phyloP scores from a whole-genome alignment of 53 echinoderm and acorn worm genomes.

The Echinometra lucunter region DNA sequence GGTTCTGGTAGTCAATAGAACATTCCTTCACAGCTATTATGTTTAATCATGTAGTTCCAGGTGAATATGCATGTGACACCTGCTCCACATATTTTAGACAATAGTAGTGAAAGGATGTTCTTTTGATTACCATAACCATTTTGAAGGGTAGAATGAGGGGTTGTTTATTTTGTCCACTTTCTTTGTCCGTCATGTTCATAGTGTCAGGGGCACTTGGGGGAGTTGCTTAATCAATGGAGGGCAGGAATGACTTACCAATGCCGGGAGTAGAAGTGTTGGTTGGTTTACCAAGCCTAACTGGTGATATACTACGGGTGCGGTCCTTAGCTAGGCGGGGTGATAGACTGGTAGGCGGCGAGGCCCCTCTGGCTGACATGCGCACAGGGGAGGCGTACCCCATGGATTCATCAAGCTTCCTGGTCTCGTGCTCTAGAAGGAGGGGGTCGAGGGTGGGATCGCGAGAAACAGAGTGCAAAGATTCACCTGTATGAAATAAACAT shows the following conservation, averaged over 20 bases:
- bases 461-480: slow-evolving; percentile 91
- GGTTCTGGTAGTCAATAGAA: too few species aligned
- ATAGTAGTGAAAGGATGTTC: too few species aligned
- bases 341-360: slow-evolving; percentile 85
- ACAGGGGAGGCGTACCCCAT: slow-evolving; percentile 82
- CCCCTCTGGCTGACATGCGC: slow-evolving; percentile 64
- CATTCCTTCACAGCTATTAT: too few species aligned
- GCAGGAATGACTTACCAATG: slow-evolving; percentile 67
- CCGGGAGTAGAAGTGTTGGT: slow-evolving; percentile 90
- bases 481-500: slow-evolving; percentile 67
- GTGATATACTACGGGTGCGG: slow-evolving; percentile 90
- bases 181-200: too few species aligned
- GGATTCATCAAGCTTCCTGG: slow-evolving; percentile 95
- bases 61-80: too few species aligned
- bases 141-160: too few species aligned
- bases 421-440: slow-evolving; percentile 94
- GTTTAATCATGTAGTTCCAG: too few species aligned
- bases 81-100: too few species aligned
- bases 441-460: slow-evolving; percentile 95
- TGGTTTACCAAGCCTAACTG: slow-evolving; percentile 79
- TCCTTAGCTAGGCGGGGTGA: slow-evolving; percentile 77
- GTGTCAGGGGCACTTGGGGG: too few species aligned
- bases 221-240: too few species aligned
- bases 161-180: too few species aligned
- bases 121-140: too few species aligned